Percentiles rank a stretch among this genome's conserved stretches.
Evolutionary conservation across 92 coral and sea anemone genomes (phyloP).

Genomic region (Palythoa heliodiscus): DNA sequence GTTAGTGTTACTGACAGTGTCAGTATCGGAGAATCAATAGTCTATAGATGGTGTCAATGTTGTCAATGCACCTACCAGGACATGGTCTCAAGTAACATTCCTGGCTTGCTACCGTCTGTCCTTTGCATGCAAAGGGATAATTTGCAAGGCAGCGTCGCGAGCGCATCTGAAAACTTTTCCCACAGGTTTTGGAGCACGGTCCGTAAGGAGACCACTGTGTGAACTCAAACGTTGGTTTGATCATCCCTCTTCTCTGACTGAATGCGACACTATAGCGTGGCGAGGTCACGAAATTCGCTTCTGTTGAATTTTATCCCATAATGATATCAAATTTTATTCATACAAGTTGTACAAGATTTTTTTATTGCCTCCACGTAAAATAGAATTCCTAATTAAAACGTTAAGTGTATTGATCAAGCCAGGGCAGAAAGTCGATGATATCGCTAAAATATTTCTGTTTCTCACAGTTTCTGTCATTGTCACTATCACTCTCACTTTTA

Average conservation of each 20-base stretch:
- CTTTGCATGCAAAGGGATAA: constrained; percentile 66
- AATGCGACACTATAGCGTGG: constrained; percentile 13
- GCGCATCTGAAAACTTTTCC: constrained; percentile 76
- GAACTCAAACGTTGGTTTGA: constrained; percentile 52
- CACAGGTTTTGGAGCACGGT: constrained; percentile 85
- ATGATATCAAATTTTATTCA: no score
- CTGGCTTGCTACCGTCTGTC: constrained; percentile 68
- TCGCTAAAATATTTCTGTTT: no score
- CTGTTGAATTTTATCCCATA: not conserved
- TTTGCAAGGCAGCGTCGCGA: constrained; percentile 80
- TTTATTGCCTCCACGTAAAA: no score
- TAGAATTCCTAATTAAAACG: not conserved
- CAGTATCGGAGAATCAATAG: not conserved
- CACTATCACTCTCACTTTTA: not conserved
- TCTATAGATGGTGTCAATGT: not conserved
- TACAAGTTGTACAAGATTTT: no score
- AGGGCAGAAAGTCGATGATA: not conserved
- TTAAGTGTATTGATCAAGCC: no score
- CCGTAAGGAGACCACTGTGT: constrained; percentile 86
- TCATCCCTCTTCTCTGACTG: constrained; percentile 17
- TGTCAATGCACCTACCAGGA: constrained; percentile 55
- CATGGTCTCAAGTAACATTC: constrained; percentile 90
- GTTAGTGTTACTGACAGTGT: not conserved
- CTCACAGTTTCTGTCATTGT: no score
- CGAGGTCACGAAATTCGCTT: not conserved